A percentile compares a stretch with the other conserved stretches of the same genome.
Evolutionary conservation across 2,113 vertebrate genomes (phyloP).

Genomic region (Illadopsis cleaveri): DNA sequence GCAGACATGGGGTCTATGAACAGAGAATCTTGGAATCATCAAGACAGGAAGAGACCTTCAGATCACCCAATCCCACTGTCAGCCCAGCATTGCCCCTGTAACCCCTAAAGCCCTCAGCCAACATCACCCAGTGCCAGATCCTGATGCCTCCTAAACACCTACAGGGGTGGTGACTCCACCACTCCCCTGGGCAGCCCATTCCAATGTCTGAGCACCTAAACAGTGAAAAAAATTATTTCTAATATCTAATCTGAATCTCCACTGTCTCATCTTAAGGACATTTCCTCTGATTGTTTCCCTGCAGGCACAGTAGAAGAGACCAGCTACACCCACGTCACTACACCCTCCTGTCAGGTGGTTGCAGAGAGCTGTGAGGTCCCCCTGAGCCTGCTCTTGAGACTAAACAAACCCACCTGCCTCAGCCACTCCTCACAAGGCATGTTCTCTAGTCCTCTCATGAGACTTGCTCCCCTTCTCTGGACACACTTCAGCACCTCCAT

Average conservation of each 20-base stretch:
- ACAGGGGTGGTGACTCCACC: background rate
- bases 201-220: background rate
- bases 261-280: background rate
- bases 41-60: background rate
- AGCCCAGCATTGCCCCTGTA: background rate
- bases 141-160: background rate
- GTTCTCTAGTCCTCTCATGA: background rate
- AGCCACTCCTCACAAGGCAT: too few species aligned
- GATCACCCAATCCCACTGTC: background rate
- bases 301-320: background rate
- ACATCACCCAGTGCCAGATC: background rate
- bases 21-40: background rate
- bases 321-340: background rate
- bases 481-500: background rate
- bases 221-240: background rate
- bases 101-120: background rate
- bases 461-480: background rate
- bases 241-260: background rate
- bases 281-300: background rate
- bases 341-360: background rate
- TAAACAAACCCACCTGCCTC: background rate
- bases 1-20: rapidly evolving
- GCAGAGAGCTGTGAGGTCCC: background rate
- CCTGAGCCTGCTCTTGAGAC: background rate
- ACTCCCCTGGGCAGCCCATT: background rate